These are phyloP conservation scores for Drosophila infuscata DNA, from an alignment of 2,888 invertebrate genomes.

Conservation along the genomic window DNA sequence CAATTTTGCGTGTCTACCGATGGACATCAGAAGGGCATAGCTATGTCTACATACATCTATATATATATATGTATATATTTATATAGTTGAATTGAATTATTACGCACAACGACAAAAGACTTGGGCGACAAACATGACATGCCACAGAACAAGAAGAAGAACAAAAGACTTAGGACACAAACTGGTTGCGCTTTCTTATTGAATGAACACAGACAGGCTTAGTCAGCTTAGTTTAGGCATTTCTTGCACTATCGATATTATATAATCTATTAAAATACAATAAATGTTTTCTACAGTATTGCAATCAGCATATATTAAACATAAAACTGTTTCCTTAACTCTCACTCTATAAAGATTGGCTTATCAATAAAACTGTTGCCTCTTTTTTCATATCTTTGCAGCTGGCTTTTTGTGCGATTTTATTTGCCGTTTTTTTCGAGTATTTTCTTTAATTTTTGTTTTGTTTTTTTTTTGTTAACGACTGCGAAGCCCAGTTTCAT, in stretches of 20 bases:
- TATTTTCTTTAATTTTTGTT: conserved; percentile 1
- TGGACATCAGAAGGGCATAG: conserved; percentile 10
- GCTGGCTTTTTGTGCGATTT: conserved; percentile 36
- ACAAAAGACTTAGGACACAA: conserved; percentile 45
- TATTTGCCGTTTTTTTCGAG: conserved; percentile 25
- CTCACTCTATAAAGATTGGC: conserved; percentile 18
- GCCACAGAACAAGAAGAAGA: conserved; percentile 1
- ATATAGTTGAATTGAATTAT: conserved; percentile 65
- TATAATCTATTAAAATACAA: too few species aligned
- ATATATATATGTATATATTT: neutral
- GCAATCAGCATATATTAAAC: conserved; percentile 32
- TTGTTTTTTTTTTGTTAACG: conserved; percentile 56
- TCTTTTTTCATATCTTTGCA: conserved; percentile 27
- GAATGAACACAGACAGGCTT: conserved; percentile 8
- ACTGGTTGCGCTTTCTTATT: conserved; percentile 30
- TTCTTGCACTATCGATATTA: neutral
- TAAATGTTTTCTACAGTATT: too few species aligned
- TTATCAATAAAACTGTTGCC: conserved; percentile 64
- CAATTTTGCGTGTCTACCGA: conserved; percentile 5
- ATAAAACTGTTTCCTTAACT: conserved; percentile 33
- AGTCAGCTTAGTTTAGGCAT: neutral
- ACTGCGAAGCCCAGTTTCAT: conserved; percentile 63
- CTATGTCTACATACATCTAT: neutral
- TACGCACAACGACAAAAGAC: conserved; percentile 56
- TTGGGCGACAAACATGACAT: conserved; percentile 58